phyloP scores from a whole-genome alignment of 2,113 vertebrate genomes.

The Porphyrio hochstetteri region DNA sequence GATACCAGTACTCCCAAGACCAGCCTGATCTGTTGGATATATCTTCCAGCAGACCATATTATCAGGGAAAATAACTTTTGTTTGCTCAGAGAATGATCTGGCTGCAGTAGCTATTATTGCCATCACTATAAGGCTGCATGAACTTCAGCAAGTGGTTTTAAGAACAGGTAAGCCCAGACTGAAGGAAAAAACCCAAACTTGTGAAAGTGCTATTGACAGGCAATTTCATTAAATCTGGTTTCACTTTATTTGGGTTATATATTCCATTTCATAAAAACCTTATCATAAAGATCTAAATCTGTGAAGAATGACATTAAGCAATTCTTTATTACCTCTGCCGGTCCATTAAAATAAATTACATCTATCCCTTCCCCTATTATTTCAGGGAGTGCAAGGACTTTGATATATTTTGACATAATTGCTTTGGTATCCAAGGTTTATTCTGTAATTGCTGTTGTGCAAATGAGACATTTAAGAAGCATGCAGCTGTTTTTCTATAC shows the following conservation, averaged over 20 bases:
- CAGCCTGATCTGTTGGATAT: background rate
- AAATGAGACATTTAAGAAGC: background rate
- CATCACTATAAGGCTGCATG: background rate
- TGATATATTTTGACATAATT: conserved; percentile 15
- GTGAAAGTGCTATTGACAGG: background rate
- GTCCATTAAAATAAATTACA: conserved; percentile 64
- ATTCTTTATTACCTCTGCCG: conserved; percentile 36
- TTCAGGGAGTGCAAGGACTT: conserved; percentile 9
- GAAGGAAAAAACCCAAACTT: background rate
- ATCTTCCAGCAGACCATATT: background rate
- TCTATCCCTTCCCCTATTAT: conserved; percentile 57
- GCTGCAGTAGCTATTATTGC: background rate
- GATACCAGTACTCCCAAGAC: background rate
- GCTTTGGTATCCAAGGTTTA: conserved; percentile 33
- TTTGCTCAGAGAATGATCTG: background rate
- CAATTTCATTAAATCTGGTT: conserved; percentile 39
- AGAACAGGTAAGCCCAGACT: background rate
- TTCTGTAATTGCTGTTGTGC: background rate
- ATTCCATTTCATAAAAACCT: conserved; percentile 46
- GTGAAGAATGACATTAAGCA: conserved; percentile 41
- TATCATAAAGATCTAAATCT: conserved; percentile 66
- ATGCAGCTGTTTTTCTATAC: background rate
- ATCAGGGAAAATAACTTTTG: background rate
- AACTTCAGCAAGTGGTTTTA: background rate
- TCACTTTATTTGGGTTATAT: conserved; percentile 45